Percentiles rank a stretch among this genome's conserved stretches.
Evolutionary conservation across 1,140 invertebrate species (phyloP).

Genomic region (Aphis gossypii): DNA sequence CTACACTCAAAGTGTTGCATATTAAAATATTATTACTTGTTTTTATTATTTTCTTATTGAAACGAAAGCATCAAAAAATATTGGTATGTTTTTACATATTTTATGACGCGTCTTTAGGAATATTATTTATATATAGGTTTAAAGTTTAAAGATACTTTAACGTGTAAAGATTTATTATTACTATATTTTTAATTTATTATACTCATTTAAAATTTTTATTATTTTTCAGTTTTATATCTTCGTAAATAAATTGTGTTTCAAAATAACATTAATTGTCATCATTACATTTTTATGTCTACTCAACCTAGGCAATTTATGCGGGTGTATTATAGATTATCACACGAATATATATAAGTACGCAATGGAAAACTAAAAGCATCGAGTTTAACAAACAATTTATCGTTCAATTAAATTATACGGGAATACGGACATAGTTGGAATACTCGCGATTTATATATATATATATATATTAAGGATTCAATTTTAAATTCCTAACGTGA

Average conservation of each 20-base stretch:
- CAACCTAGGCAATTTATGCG: not conserved
- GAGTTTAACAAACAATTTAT: not conserved
- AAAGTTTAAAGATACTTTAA: too few relatives aligned
- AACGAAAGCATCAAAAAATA: not conserved
- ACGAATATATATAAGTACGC: slow-evolving; percentile 63
- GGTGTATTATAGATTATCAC: not conserved
- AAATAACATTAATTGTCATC: not conserved
- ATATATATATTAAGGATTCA: not conserved
- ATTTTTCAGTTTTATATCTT: not conserved
- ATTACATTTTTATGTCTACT: not conserved
- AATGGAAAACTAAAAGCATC: slow-evolving; percentile 48
- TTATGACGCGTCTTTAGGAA: not conserved
- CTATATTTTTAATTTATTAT: not conserved
- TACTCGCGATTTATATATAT: not conserved
- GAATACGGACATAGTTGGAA: not conserved
- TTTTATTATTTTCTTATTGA: not conserved
- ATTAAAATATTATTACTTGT: not conserved
- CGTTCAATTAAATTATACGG: not conserved
- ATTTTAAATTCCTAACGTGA: not conserved
- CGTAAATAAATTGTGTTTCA: not conserved
- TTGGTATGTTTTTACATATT: not conserved
- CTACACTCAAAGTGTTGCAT: not conserved
- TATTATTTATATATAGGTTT: not conserved
- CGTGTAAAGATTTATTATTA: not conserved
- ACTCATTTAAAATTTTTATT: not conserved